Evolutionary conservation across 2,888 invertebrate species (phyloP).

Genomic region (Tupiocoris notatus): DNA sequence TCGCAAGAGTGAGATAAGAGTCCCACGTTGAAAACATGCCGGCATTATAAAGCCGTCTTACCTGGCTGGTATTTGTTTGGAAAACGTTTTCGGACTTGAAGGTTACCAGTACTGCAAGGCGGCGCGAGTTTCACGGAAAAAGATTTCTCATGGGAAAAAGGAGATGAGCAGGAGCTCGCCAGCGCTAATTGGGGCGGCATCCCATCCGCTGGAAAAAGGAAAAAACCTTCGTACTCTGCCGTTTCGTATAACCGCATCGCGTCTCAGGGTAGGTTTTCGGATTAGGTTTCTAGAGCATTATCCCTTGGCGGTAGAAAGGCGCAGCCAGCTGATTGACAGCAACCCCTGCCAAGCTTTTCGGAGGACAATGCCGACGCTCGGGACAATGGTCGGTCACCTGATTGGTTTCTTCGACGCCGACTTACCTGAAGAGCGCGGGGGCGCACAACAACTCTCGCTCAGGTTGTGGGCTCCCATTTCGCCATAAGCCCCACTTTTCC

Average conservation of each 20-base stretch:
- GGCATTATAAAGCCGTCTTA: neutral
- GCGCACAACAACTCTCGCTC: conserved; percentile 2
- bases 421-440: conserved; percentile 1
- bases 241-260: neutral
- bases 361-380: conserved; percentile 3
- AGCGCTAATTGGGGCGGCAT: conserved; percentile 29
- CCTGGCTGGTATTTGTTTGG: neutral
- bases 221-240: neutral
- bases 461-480: neutral
- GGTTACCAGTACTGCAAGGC: neutral
- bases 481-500: neutral
- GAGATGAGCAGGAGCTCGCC: neutral
- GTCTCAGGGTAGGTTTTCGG: conserved; percentile 11
- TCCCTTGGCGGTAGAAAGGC: conserved; percentile 12
- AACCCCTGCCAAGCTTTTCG: conserved; percentile 7
- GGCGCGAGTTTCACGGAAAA: conserved; percentile 4
- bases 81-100: neutral
- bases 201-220: neutral
- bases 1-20: neutral
- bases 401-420: conserved; percentile 29
- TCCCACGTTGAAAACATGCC: neutral
- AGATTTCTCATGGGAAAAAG: conserved; percentile 32
- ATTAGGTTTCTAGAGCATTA: conserved; percentile 33
- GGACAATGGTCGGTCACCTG: conserved; percentile 32
- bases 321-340: conserved; percentile 27